Conservation (phyloP, 37 sponge, comb jelly and placozoan genomes). For the Bolinopsis microptera region DNA sequence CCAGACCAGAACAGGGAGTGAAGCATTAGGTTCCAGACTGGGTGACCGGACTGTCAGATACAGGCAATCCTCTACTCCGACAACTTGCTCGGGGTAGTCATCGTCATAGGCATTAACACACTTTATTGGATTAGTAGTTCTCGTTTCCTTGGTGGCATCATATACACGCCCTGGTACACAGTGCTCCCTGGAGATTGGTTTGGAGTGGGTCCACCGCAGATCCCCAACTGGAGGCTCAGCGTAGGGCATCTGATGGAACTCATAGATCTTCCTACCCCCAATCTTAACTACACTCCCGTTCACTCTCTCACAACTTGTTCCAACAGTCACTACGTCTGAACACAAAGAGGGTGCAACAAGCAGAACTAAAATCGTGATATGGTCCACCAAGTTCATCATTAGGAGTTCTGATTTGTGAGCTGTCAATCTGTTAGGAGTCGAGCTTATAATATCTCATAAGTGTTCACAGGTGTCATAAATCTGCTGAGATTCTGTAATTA, state of each 20-base stretch:
- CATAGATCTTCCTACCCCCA: neutral
- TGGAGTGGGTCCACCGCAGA: conserved; percentile 48
- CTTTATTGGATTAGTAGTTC: neutral
- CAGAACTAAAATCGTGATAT: no score
- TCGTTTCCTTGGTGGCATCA: neutral
- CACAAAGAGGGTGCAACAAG: no score
- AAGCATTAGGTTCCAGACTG: neutral
- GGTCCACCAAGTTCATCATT: no score
- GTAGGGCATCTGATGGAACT: conserved; percentile 47
- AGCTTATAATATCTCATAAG: neutral
- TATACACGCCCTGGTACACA: neutral
- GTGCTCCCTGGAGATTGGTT: neutral
- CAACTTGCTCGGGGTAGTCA: neutral
- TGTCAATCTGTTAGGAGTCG: neutral
- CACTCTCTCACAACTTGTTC: neutral
- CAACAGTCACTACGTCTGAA: no score
- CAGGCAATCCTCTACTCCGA: conserved; percentile 35
- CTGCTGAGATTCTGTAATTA: neutral
- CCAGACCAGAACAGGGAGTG: conserved; percentile 53
- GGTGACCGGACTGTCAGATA: conserved; percentile 10
- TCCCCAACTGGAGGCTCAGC: neutral
- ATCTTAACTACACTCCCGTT: neutral
- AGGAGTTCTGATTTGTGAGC: no score
- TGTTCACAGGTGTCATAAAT: neutral
- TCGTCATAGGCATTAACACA: conserved; percentile 6